Evolutionary conservation across 1,140 invertebrate species (phyloP), one percentile per base, ranked within the genome.

Genomic region (Bradynema listronoti): DNA sequence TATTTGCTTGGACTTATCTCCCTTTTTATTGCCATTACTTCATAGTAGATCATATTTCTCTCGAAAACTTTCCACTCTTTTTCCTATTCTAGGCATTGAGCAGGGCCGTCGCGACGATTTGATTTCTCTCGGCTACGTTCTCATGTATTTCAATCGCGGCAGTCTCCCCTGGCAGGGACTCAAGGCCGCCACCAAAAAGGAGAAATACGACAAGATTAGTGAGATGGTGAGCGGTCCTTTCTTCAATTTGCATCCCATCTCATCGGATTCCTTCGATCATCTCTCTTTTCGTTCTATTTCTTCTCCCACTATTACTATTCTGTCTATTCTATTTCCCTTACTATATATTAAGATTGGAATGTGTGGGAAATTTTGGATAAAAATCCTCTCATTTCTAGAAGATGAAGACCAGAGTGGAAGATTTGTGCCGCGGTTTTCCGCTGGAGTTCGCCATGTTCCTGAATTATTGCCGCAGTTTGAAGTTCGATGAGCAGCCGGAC

Each of bases 391-490:
- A 45, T 65, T 70, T 70, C 7, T 51, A 70, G 81, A 94, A 94
- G 81, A 93, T 94, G 90, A 90, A 90, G 25, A 93, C 90, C 9
- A 88, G 90, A 33, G 87, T 93, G 57, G 90, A 93, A 84, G 85
- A 89, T 65, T 83, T 94, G 57, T 93, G 90, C 83, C 92, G 89
- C 86, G 89, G 89, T 54, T 92, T 88, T 81, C 90, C 91, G 69
- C 90, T 90, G 39, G 92, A 96, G 82, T 96, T 96, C 83, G 86
- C 90, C 45, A 95, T 95, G 91, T 62, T 95, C 83, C 84, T 96
- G 79, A 94, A 94, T 82, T 96, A 95, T 82, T 91, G 89, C 79
- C 86, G 91, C 80, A 90, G 89, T 46, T 83, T 96, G 66, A 85
- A 89, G 63, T 96, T 96, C 81, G 91, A 95, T 79, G 92, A 96